A percentile compares a stretch with the other conserved stretches of the same genome.
phyloP scores from a whole-genome alignment of 2,113 vertebrate species.

The Thinocorus orbignyianus region DNA sequence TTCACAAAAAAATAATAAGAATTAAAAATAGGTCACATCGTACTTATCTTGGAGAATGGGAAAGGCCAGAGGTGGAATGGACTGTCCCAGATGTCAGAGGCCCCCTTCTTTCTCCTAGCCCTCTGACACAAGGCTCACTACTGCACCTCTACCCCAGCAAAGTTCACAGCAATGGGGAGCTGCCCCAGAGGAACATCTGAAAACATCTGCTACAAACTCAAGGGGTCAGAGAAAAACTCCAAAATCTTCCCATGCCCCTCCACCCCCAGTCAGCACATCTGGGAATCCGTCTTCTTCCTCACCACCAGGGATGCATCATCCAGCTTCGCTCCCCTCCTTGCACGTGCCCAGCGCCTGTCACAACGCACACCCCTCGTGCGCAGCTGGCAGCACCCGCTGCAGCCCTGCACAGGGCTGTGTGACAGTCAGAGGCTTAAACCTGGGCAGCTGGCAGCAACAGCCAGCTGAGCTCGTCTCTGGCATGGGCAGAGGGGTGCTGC shows the following conservation, averaged over 20 bases:
- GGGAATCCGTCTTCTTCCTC: neutral
- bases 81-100: neutral
- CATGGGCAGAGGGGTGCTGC: neutral
- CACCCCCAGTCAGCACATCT: neutral
- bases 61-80: neutral
- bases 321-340: neutral
- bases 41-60: neutral
- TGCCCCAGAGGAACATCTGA: neutral
- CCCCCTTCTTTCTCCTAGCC: neutral
- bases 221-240: neutral
- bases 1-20: neutral
- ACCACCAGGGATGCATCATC: neutral
- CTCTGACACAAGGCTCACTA: neutral
- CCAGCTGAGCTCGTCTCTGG: neutral
- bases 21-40: neutral
- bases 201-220: neutral
- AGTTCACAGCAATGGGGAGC: neutral
- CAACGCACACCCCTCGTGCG: neutral
- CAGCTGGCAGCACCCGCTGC: neutral
- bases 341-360: neutral
- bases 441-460: neutral
- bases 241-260: neutral
- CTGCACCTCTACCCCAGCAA: neutral
- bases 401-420: neutral
- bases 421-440: neutral